A percentile compares a stretch with the other conserved stretches of the same genome.
Conservation (phyloP, 2,888 invertebrate genomes). For the Ophioninae sp. region DNA sequence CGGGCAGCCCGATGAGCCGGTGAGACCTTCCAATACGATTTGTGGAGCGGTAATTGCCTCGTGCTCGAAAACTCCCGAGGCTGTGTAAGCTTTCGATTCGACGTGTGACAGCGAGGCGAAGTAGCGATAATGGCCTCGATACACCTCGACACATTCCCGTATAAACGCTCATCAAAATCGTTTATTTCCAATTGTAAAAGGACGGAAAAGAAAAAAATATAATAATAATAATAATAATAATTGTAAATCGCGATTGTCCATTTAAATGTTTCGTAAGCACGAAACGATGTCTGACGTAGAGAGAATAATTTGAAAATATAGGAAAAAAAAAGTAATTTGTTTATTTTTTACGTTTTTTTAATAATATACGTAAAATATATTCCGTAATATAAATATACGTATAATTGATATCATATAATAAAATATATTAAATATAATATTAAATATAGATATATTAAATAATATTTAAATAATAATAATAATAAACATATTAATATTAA, state of each 20-base stretch:
- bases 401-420: too few relatives aligned
- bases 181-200: not conserved
- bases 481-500: too few relatives aligned
- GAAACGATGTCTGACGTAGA: not conserved
- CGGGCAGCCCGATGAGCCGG: not conserved
- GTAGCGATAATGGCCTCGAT: not conserved
- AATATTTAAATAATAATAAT: too few relatives aligned
- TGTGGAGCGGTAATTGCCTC: conserved; percentile 33
- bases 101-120: conserved; percentile 15
- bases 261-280: not conserved
- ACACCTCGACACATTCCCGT: not conserved
- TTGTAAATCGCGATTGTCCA: not conserved
- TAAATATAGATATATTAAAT: too few relatives aligned
- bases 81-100: not conserved
- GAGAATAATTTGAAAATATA: not conserved
- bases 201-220: too few relatives aligned
- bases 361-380: too few relatives aligned
- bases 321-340: too few relatives aligned
- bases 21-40: conserved; percentile 30
- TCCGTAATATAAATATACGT: too few relatives aligned
- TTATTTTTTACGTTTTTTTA: too few relatives aligned
- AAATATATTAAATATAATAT: too few relatives aligned
- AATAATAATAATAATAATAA: not conserved
- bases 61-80: conserved; percentile 12
- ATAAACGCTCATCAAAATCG: not conserved